phyloP scores from a whole-genome alignment of 2,888 invertebrate species.

The Dolomedes plantarius region DNA sequence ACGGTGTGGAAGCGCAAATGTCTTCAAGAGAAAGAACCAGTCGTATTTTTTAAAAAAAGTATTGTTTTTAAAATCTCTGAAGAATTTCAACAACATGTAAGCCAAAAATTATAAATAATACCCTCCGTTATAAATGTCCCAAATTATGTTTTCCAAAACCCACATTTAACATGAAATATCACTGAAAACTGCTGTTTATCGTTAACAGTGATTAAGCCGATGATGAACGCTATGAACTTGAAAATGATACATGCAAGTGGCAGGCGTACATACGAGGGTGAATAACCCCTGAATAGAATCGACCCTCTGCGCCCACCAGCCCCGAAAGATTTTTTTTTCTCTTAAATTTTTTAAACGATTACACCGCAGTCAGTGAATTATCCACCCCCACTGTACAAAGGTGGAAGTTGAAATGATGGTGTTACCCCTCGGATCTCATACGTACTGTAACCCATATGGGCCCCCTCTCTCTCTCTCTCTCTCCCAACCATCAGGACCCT shows the following conservation, averaged over 20 bases:
- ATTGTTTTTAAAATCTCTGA: too few species aligned
- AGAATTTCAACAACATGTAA: too few species aligned
- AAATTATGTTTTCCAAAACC: too few species aligned
- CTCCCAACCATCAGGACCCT: too few species aligned
- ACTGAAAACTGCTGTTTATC: too few species aligned
- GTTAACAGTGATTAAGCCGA: too few species aligned
- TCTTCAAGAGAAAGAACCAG: too few species aligned
- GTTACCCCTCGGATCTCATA: not conserved
- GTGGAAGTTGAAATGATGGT: not conserved
- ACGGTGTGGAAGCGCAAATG: too few species aligned
- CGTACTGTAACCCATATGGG: not conserved
- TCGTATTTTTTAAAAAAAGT: too few species aligned
- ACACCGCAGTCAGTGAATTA: conserved; percentile 11
- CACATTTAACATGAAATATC: too few species aligned
- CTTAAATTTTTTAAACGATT: conserved; percentile 13
- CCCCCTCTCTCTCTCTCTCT: not conserved
- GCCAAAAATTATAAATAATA: too few species aligned
- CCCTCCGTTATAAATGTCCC: too few species aligned
- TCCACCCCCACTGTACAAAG: not conserved
- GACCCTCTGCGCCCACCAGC: conserved; percentile 8
- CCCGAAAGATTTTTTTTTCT: not conserved
- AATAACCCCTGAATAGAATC: conserved; percentile 43
- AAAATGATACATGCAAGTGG: not conserved
- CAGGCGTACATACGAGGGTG: conserved; percentile 22
- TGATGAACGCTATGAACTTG: not conserved